Base-by-base conservation (phyloP, 2,888 invertebrate species). In the Acrocera orbiculus region DNA sequence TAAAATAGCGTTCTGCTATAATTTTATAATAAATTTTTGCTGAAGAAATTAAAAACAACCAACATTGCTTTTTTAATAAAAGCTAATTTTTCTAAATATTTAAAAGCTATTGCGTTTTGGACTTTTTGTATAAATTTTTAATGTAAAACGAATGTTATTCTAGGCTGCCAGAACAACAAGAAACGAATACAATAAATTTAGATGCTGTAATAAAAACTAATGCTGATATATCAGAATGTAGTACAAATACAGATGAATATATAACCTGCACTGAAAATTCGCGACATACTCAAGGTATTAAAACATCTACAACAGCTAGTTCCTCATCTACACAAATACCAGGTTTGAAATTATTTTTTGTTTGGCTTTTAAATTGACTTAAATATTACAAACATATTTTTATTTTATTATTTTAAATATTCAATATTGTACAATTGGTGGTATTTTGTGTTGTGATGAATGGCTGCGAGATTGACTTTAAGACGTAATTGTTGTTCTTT, bases 191-290 rank as follows among this genome's bases (percentile, higher is more conserved):
- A n/a, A n/a, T n/a, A n/a, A n/a, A n/a, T n/a, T 73, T 76, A 5
- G 79, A 81, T 57, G 76, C 77, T 8, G 73, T 74, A 20, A 39
- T 41, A 8, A 73, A 72, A 55, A 67, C 72, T 14, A 76, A 76
- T 43, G 78, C 76, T 27, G 85, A 86, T 52, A 66, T 82, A 32
- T 83, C 83, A n/a, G 86, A 86, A 63, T 83, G 83, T 48, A 86
- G 86, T 39, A 78, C 70, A 4, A 70, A 77, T 25, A 76, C 76
- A 14, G 85, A 86, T 57, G 86, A 86, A 59, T 86, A 86, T 56
- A 76, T 82, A 43, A 86, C 86, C 46, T 86, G 86, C 53, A 86
- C 76, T 34, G 76, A 77, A 51, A 77, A 72, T 49, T 77, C 76
- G 13, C 70, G 74, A 56, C 63, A 57, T 47, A 64, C 54, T 52